phyloP scores from a whole-genome alignment of 1,140 invertebrate genomes.

The Nasonia longicornis region DNA sequence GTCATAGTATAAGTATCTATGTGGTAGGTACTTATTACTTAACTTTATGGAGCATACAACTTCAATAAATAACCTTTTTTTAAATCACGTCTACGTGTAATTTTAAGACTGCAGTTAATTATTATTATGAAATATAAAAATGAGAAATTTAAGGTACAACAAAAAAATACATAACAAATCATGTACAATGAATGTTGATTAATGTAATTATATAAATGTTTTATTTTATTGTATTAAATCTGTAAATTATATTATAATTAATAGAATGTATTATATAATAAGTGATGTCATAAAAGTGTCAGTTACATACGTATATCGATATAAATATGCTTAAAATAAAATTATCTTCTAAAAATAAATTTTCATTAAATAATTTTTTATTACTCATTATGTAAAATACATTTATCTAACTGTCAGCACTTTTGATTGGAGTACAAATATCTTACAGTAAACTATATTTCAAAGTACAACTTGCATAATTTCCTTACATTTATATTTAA shows the following conservation, averaged over 20 bases:
- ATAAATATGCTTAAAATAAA: conserved; percentile 24
- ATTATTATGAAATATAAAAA: conserved; percentile 1
- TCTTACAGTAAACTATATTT: conserved; percentile 43
- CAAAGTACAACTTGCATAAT: conserved; percentile 46
- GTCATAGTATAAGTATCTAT: not conserved
- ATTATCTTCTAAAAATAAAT: conserved; percentile 26
- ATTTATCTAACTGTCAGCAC: conserved; percentile 9
- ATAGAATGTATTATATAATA: conserved; percentile 13
- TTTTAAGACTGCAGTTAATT: no score
- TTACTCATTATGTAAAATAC: conserved; percentile 38
- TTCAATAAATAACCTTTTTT: not conserved
- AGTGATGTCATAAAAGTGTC: conserved; percentile 30
- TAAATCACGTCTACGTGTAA: not conserved
- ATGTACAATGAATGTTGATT: conserved; percentile 35
- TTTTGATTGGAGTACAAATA: conserved; percentile 28
- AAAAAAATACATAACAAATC: conserved; percentile 8
- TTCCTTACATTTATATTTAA: conserved; percentile 41
- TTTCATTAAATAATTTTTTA: conserved; percentile 44
- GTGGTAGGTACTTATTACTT: not conserved
- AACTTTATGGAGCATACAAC: not conserved
- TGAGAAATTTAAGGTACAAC: conserved; percentile 4
- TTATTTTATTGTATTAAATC: conserved; percentile 38
- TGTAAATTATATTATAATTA: conserved; percentile 38
- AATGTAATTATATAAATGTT: conserved; percentile 31
- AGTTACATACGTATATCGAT: conserved; percentile 23